Percentiles rank a stretch among this genome's conserved stretches.
Conservation (phyloP, 1,140 invertebrate species). For the Arctopsyche grandis region DNA sequence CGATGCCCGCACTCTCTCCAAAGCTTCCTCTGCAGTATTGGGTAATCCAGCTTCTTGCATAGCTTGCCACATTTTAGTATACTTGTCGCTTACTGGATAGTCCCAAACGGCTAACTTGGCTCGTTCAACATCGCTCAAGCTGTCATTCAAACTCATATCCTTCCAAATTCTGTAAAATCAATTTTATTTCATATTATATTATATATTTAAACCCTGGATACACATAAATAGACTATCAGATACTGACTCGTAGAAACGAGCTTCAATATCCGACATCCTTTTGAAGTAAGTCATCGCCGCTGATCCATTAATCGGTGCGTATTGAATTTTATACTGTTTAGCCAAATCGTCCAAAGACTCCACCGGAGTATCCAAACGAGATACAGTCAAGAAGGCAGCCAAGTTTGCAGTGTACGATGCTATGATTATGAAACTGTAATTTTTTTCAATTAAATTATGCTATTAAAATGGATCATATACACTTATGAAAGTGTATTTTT, state of each 20-base stretch:
- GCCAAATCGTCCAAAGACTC: conserved; percentile 92
- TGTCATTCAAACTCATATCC: conserved; percentile 96
- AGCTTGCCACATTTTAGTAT: conserved; percentile 97
- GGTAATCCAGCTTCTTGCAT: conserved; percentile 93
- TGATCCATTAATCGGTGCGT: conserved; percentile 87
- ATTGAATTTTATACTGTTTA: conserved; percentile 96
- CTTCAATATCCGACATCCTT: conserved; percentile 95
- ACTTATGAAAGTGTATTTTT: conserved; percentile 28
- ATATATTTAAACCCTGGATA: background rate
- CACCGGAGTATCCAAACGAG: conserved; percentile 89
- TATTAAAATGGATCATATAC: background rate
- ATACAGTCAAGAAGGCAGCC: conserved; percentile 94
- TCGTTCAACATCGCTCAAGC: conserved; percentile 85
- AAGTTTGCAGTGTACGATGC: conserved; percentile 98
- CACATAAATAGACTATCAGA: too few relatives aligned
- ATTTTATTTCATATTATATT: background rate
- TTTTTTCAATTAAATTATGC: background rate
- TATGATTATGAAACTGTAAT: conserved; percentile 87
- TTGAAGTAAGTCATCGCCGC: conserved; percentile 93
- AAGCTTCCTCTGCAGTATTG: conserved; percentile 77
- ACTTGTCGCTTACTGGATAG: conserved; percentile 98
- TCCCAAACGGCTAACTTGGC: conserved; percentile 98
- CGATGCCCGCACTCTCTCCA: conserved; percentile 80
- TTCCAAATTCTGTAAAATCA: conserved; percentile 88
- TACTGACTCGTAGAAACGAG: conserved; percentile 89